Evolutionary conservation across 2,888 invertebrate genomes (phyloP).

Genomic region (Pardosa pseudoannulata): DNA sequence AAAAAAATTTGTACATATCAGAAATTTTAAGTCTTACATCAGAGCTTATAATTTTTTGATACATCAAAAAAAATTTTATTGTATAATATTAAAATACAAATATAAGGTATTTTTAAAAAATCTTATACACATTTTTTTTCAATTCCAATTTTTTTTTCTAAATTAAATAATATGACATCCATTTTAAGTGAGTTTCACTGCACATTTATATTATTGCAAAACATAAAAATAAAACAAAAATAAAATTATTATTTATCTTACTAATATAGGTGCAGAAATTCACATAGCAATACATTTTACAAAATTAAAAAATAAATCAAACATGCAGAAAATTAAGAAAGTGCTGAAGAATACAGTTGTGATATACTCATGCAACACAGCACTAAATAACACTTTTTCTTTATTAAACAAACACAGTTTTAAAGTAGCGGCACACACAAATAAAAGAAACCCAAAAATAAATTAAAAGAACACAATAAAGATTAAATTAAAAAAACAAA

Average conservation of each 20-base stretch:
- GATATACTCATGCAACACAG: slow-evolving; percentile 44
- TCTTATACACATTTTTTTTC: no score
- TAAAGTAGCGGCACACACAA: not conserved
- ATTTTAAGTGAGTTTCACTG: slow-evolving; percentile 13
- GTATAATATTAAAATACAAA: no score
- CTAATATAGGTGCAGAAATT: slow-evolving; percentile 27
- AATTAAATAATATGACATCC: no score
- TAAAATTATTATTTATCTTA: slow-evolving; percentile 9
- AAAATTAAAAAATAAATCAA: slow-evolving; percentile 28
- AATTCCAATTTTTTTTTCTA: no score
- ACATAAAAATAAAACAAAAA: slow-evolving; percentile 36
- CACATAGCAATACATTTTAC: slow-evolving; percentile 25
- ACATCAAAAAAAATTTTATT: no score
- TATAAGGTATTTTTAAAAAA: no score
- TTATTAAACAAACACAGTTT: not conserved
- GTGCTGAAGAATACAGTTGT: slow-evolving; percentile 25
- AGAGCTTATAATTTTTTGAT: no score
- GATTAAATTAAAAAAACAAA: no score
- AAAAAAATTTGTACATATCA: no score
- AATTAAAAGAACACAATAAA: not conserved
- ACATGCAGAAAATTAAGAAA: slow-evolving; percentile 45
- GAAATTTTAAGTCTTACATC: no score
- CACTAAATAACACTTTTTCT: slow-evolving; percentile 22
- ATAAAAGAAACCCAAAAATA: no score
- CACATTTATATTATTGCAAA: slow-evolving; percentile 8